These are phyloP conservation scores for Prionailurus bengalensis DNA, from an alignment of 2,113 vertebrate species.

Conservation along the genomic window DNA sequence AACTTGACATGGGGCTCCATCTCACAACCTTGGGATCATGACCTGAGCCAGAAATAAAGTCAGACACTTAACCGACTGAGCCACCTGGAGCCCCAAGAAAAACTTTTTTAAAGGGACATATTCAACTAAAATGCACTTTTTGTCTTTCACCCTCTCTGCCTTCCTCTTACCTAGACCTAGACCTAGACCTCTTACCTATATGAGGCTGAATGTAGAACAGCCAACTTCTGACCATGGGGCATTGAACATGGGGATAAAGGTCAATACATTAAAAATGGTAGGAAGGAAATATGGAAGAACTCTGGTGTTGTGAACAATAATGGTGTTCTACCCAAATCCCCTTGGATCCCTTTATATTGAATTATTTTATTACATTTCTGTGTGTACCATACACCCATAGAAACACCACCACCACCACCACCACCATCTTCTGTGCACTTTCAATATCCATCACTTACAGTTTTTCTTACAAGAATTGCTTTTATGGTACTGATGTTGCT, in stretches of 20 bases:
- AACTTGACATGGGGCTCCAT: no score
- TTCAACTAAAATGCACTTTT: not conserved
- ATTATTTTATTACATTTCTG: not conserved
- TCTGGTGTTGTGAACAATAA: not conserved
- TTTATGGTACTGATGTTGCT: not conserved
- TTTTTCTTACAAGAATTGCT: not conserved
- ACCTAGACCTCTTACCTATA: not conserved
- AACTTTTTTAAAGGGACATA: not conserved
- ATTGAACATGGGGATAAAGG: not conserved
- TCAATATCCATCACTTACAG: not conserved
- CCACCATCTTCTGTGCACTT: not conserved
- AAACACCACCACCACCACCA: not conserved
- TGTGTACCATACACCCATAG: not conserved
- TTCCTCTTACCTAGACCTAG: not conserved
- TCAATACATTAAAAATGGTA: not conserved
- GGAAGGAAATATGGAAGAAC: not conserved
- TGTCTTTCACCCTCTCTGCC: not conserved
- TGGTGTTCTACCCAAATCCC: not conserved
- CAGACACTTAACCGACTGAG: no score
- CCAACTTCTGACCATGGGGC: not conserved
- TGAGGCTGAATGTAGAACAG: not conserved
- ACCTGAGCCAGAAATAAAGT: no score
- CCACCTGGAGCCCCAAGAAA: no score
- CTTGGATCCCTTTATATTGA: not conserved
- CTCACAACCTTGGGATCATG: no score